Base-by-base conservation (phyloP, 2,113 vertebrate genomes). In the Drymodes brunneopygia region DNA sequence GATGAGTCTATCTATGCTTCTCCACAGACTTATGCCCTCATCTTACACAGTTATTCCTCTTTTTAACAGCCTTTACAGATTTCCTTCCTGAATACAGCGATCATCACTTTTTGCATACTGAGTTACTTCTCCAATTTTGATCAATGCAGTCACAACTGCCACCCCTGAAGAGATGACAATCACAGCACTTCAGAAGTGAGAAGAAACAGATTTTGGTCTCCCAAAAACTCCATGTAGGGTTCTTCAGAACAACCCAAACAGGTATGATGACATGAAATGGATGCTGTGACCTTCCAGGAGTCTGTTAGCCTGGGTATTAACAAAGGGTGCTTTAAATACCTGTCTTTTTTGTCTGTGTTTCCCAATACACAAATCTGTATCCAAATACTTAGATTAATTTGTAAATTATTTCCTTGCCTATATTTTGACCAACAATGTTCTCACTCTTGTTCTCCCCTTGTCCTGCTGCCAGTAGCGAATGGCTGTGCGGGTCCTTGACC, bases 161-260 rank as follows among this genome's bases (percentile, higher is more conserved):
- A 62, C 12, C 17, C 19, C 28, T 40, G 40, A 64, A 88, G 35
- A 57, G 20, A 58, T 38, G 8, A 58, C 24, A 77, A 74, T 5
- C 3, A 20, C 0, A 18, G 9, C 9, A 40, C 24, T 81, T 58
- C 36, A 61, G 50, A 90, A 82, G 22, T 64, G 57, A 94, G 40
- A 81, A 12, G 9, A 85, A 78, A 64, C 4, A 11, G 23, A 15
- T 4, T 56, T 56, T 25, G 10, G 13, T 57, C 22, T 47, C 56
- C 40, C 19, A 82, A 75, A 90, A 93, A 24, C 4, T 58, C 38
- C 33, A 27, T 2, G 6, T 1, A 62, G 11, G 14, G 21, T 56
- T 93, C 86, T 88, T 64, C 31, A 83, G 62, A 88, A 75, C 33
- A 93, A 75, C 6, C 11, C 24, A 62, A 62, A 47, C 10, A 80